Conservation (phyloP, 2,888 invertebrate species). For the Agrochola litura region DNA sequence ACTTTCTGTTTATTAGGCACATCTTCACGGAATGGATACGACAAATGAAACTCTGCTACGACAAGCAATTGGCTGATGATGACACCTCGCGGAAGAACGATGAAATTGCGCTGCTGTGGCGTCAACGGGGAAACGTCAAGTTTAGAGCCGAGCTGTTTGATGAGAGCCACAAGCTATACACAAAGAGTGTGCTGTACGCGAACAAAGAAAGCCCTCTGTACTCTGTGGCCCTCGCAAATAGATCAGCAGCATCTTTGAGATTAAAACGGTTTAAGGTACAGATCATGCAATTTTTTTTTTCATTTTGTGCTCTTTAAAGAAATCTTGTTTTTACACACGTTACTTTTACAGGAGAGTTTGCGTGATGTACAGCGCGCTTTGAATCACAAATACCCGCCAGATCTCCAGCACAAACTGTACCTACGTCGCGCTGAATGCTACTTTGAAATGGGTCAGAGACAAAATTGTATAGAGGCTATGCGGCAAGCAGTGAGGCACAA, state of each 20-base stretch:
- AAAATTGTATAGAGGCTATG: conserved; percentile 79
- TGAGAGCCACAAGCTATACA: conserved; percentile 91
- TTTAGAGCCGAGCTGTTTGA: conserved; percentile 89
- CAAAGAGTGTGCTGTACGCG: conserved; percentile 91
- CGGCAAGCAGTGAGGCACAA: conserved; percentile 65
- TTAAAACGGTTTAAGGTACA: conserved; percentile 91
- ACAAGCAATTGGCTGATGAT: conserved; percentile 72
- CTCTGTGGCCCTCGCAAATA: conserved; percentile 92
- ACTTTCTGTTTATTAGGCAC: conserved; percentile 69
- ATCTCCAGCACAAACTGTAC: conserved; percentile 92
- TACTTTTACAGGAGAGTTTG: conserved; percentile 89
- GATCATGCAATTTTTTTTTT: no score
- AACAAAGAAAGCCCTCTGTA: conserved; percentile 89
- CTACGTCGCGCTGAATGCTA: conserved; percentile 92
- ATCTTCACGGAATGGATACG: conserved; percentile 83
- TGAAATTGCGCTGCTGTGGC: conserved; percentile 81
- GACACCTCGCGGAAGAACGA: conserved; percentile 84
- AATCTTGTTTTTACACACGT: background rate
- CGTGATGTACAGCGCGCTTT: conserved; percentile 92
- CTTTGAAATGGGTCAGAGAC: conserved; percentile 85
- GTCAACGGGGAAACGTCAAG: conserved; percentile 90
- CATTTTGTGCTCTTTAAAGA: background rate
- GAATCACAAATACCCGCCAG: conserved; percentile 91
- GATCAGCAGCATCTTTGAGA: conserved; percentile 92
- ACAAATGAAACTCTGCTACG: conserved; percentile 80